Evolutionary conservation across 2,113 vertebrate genomes (phyloP), one percentile per base, ranked within the genome.

Genomic region (Salvelinus alpinus): DNA sequence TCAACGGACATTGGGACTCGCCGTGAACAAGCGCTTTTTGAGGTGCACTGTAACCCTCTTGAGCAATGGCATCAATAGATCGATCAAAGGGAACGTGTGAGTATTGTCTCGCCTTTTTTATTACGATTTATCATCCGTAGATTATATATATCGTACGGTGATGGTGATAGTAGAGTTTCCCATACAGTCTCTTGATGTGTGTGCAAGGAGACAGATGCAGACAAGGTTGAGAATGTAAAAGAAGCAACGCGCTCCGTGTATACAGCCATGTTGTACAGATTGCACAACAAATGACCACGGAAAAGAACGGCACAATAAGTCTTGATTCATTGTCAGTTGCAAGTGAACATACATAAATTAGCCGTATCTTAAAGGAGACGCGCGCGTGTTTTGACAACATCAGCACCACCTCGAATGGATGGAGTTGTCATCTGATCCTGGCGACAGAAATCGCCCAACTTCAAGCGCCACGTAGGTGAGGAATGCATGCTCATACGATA

Each of bases 21-120:
- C 79, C 70, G 76, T 27, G 64, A 71, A 73, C 77, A 75, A 78
- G 77, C 80, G 80, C 85, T 3, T 75, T 54, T 76, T 54, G 74
- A 77, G 80, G 38, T 74, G 75, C 74, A 81, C 38, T 80, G 66
- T n/a, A 71, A 78, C 75, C 69, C 64, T 70, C 79, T 12, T 18
- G 57, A 80, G 84, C 84, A 73, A 93, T 93, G 92, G 86, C 81
- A 88, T 85, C 82, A 71, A 76, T 65, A 82, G 85, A 90, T 81
- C 86, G 78, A 87, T 89, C 88, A 66, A 4, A 80, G 62, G 81
- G 75, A 88, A 72, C 82, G 82, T 81, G 93, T 94, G 82, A 94
- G 93, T 93, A 87, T 78, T 47, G 66, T 47, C 18, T 72, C 62
- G 2, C 27, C 60, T 74, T 51, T 59, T 79, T 70, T 67, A 59